These are phyloP conservation scores for Spilarctia lutea DNA, from an alignment of 2,888 invertebrate species.

Conservation along the genomic window DNA sequence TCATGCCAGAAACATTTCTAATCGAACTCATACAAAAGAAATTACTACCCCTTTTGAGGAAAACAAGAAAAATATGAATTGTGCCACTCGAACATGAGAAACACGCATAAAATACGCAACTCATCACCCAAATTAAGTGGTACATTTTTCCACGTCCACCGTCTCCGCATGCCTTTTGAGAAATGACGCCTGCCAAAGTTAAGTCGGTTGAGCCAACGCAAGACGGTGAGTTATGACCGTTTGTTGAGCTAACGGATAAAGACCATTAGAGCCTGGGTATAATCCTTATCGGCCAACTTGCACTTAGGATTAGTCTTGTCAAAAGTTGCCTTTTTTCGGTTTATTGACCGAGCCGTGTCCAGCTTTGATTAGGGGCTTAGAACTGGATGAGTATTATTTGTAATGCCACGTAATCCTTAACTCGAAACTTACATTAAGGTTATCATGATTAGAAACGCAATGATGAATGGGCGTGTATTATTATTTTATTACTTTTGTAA, in stretches of 20 bases:
- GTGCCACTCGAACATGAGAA: conserved; percentile 57
- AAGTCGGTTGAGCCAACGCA: conserved; percentile 85
- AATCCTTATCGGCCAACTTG: conserved; percentile 86
- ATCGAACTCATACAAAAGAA: conserved; percentile 30
- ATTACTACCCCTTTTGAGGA: conserved; percentile 30
- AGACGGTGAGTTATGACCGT: conserved; percentile 84
- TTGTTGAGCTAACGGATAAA: conserved; percentile 85
- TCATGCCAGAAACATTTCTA: conserved; percentile 8
- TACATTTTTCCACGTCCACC: conserved; percentile 84
- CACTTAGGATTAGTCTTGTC: conserved; percentile 86
- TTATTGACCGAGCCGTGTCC: conserved; percentile 78
- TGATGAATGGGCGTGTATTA: conserved; percentile 22
- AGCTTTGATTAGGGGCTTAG: conserved; percentile 81
- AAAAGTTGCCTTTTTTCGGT: conserved; percentile 82
- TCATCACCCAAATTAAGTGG: conserved; percentile 81
- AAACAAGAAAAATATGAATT: conserved; percentile 50
- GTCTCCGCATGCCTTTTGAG: conserved; percentile 85
- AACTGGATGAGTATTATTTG: conserved; percentile 54
- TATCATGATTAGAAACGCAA: conserved; percentile 28
- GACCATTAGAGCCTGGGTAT: conserved; percentile 82
- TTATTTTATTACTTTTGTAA: conserved; percentile 15
- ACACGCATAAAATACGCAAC: conserved; percentile 71
- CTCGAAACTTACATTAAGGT: conserved; percentile 33
- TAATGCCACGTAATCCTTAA: conserved; percentile 33
- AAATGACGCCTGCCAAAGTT: conserved; percentile 87